Evolutionary conservation across 2,797 vertebrate species (phyloP).

Genomic region (Gambelia wislizenii): DNA sequence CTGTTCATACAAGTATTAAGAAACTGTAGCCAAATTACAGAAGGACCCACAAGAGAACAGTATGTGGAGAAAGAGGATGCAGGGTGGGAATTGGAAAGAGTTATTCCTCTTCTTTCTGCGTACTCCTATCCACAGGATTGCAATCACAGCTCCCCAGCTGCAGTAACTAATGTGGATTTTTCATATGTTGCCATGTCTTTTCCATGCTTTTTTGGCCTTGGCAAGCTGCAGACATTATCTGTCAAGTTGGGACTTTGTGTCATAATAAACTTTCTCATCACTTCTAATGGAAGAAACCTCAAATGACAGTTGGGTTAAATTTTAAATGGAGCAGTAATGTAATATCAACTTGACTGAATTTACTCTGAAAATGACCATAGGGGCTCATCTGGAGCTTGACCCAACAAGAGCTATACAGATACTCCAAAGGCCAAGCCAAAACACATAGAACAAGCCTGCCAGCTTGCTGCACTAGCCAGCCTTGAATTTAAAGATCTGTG

Average conservation of each 20-base stretch:
- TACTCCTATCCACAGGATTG: background rate
- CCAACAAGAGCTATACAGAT: background rate
- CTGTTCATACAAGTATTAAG: no score
- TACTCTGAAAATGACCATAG: background rate
- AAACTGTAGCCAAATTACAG: background rate
- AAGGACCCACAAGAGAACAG: background rate
- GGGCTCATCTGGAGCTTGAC: background rate
- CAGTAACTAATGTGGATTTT: background rate
- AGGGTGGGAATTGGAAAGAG: background rate
- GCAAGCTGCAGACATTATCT: slow-evolving; percentile 3
- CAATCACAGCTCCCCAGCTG: background rate
- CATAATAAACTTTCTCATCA: slow-evolving; percentile 24
- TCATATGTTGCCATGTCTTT: background rate
- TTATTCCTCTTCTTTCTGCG: background rate
- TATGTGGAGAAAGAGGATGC: background rate
- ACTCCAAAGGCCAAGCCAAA: slow-evolving; percentile 2
- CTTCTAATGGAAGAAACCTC: slow-evolving; percentile 8
- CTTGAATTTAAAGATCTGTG: background rate
- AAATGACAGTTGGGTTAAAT: slow-evolving; percentile 15
- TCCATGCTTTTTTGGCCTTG: background rate
- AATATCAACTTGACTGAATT: slow-evolving; percentile 10
- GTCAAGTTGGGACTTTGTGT: background rate
- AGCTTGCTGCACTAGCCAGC: background rate
- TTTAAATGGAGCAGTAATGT: slow-evolving; percentile 17
- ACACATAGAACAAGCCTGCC: background rate